phyloP scores from a whole-genome alignment of 2,113 vertebrate genomes.

The Garra rufa region DNA sequence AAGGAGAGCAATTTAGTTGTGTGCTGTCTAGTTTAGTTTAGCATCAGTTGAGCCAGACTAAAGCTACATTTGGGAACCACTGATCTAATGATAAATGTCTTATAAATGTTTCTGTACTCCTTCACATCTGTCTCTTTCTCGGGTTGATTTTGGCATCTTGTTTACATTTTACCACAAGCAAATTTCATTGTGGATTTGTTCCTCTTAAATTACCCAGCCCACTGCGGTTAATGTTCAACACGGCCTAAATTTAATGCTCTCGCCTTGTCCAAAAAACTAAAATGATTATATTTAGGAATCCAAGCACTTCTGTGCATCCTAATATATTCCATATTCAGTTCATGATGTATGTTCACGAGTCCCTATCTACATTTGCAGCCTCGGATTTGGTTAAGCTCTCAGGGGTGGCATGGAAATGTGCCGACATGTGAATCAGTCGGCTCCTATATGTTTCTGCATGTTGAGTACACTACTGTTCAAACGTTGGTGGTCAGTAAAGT shows the following conservation, averaged over 20 bases:
- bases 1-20: not conserved
- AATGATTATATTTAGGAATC: not conserved
- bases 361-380: not conserved
- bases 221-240: not conserved
- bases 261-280: not conserved
- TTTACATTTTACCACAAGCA: not conserved
- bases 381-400: conserved; percentile 5
- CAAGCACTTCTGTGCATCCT: not conserved
- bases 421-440: not conserved
- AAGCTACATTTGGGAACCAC: not conserved
- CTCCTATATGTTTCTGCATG: not conserved
- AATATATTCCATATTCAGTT: not conserved
- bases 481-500: not conserved
- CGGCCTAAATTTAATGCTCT: not conserved
- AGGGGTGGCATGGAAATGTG: not conserved
- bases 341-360: conserved; percentile 1
- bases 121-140: not conserved
- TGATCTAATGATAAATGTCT: not conserved
- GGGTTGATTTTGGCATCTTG: conserved; percentile 1
- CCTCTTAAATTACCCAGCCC: not conserved
- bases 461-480: not conserved
- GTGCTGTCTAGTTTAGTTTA: not conserved
- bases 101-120: conserved; percentile 4
- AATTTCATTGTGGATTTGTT: not conserved
- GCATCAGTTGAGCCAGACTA: not conserved